Evolutionary conservation across 2,797 vertebrate genomes (phyloP).

Genomic region (Galago senegalensis): DNA sequence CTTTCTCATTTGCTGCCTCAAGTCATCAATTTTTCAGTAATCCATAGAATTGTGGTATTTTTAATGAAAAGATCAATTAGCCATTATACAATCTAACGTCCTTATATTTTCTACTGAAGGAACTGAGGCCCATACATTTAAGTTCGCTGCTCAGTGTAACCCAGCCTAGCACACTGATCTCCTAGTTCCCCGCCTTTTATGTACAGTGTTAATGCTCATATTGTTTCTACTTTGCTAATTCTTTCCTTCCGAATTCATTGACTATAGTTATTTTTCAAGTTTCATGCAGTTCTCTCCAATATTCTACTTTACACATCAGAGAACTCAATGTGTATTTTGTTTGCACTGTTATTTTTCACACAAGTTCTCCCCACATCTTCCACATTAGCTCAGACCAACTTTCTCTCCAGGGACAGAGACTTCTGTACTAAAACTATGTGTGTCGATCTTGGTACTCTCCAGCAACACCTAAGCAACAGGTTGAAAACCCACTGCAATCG

Average conservation of each 20-base stretch:
- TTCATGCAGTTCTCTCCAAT: slow-evolving; percentile 27
- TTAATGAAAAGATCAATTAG: slow-evolving; percentile 56
- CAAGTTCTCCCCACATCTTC: background rate
- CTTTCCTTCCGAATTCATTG: background rate
- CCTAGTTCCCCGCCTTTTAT: slow-evolving; percentile 26
- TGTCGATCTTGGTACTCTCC: background rate
- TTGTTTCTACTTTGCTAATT: slow-evolving; percentile 45
- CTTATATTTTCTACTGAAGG: slow-evolving; percentile 30
- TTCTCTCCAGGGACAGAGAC: background rate
- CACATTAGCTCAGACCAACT: background rate
- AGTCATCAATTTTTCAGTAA: background rate
- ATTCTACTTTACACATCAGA: background rate
- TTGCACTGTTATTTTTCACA: background rate
- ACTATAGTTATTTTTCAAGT: slow-evolving; percentile 39
- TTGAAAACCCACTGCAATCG: background rate
- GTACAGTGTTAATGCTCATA: slow-evolving; percentile 48
- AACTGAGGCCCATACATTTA: background rate
- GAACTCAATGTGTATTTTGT: slow-evolving; percentile 6
- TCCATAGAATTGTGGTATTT: slow-evolving; percentile 1
- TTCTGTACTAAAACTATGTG: background rate
- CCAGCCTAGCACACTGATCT: background rate
- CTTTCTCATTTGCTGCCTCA: background rate
- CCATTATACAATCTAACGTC: background rate
- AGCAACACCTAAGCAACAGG: background rate
- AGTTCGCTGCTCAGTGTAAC: background rate